Evolutionary conservation across 2,797 vertebrate genomes (phyloP).

Genomic region (Liparis tanakae): DNA sequence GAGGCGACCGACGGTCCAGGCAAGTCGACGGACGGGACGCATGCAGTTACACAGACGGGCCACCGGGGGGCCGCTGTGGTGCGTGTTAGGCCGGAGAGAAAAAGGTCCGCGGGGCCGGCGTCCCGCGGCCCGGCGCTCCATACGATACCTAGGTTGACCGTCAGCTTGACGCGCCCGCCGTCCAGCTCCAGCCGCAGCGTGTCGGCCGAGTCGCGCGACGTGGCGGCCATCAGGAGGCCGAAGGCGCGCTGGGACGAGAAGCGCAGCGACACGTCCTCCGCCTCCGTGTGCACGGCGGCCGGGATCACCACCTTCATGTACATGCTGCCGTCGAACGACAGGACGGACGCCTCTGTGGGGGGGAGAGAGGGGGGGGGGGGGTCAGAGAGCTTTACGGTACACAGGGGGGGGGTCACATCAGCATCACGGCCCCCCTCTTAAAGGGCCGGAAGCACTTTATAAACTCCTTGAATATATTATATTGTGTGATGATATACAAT

Average conservation of each 20-base stretch:
- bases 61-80: constrained; percentile 55
- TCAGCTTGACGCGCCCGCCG: constrained; percentile 94
- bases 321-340: constrained; percentile 98
- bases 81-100: constrained; percentile 50
- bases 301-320: constrained; percentile 98
- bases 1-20: constrained; percentile 69
- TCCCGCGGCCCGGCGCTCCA: constrained; percentile 43
- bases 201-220: constrained; percentile 93
- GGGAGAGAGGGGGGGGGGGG: too few relatives aligned
- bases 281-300: constrained; percentile 93
- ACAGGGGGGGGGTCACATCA: too few relatives aligned
- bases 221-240: constrained; percentile 94
- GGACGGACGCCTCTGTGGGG: constrained; percentile 90
- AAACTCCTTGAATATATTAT: too few relatives aligned
- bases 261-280: constrained; percentile 96
- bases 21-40: constrained; percentile 67
- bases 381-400: too few relatives aligned
- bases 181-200: constrained; percentile 95
- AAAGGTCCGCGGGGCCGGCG: too few relatives aligned
- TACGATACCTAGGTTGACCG: constrained; percentile 98
- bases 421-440: too few relatives aligned
- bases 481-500: too few relatives aligned
- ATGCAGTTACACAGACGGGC: constrained; percentile 75
- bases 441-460: too few relatives aligned
- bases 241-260: constrained; percentile 97